Percentiles rank a stretch among this genome's conserved stretches.
Evolutionary conservation across 2,888 invertebrate species (phyloP).

Genomic region (Xylota sylvarum): DNA sequence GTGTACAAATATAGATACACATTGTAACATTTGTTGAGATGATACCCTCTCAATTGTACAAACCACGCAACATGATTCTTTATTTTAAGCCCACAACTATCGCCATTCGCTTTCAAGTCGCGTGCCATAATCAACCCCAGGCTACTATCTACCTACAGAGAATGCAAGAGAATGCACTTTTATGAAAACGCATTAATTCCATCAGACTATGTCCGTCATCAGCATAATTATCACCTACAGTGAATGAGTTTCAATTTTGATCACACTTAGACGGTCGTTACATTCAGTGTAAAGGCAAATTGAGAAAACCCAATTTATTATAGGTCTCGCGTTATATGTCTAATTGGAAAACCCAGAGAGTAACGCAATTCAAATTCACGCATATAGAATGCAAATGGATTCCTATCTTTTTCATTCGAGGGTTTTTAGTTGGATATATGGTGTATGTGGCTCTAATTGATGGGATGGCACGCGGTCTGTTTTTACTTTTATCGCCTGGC

Average conservation of each 20-base stretch:
- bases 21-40: background rate
- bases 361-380: slow-evolving; percentile 70
- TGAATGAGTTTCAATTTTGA: slow-evolving; percentile 69
- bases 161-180: background rate
- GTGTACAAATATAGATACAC: no score
- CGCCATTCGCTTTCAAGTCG: slow-evolving; percentile 48
- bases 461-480: slow-evolving; percentile 71
- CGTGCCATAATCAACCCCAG: slow-evolving; percentile 53
- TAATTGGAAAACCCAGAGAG: slow-evolving; percentile 73
- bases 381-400: slow-evolving; percentile 69
- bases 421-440: slow-evolving; percentile 27
- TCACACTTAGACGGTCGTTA: slow-evolving; percentile 68
- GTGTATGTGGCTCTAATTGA: slow-evolving; percentile 59
- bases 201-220: slow-evolving; percentile 66
- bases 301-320: slow-evolving; percentile 67
- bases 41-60: slow-evolving; percentile 1
- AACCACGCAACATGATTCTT: slow-evolving; percentile 44
- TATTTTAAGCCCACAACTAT: slow-evolving; percentile 35
- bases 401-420: slow-evolving; percentile 36
- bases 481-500: slow-evolving; percentile 52
- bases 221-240: slow-evolving; percentile 72
- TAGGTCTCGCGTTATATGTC: slow-evolving; percentile 60
- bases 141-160: background rate
- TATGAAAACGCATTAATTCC: slow-evolving; percentile 65
- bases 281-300: slow-evolving; percentile 47